Evolutionary conservation across 2,888 invertebrate genomes (phyloP), one percentile per base, ranked within the genome.

Genomic region (Unio delphinus): DNA sequence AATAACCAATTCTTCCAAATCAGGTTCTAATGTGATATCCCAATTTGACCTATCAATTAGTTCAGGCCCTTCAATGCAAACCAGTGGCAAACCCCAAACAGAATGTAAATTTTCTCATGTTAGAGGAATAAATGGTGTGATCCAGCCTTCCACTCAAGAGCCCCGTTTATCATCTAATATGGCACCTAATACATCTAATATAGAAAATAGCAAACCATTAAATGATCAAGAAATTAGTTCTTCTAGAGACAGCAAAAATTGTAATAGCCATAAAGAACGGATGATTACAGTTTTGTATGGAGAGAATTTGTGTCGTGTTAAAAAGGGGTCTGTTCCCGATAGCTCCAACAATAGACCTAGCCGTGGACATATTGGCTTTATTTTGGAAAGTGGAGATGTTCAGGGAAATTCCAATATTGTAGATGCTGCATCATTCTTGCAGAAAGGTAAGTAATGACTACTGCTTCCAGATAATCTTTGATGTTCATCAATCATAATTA

Each of bases 351-450:
- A 77, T 66, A 76, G 75, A 34, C 72, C 78, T 55, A 74, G 72
- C 56, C 68, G 74, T 63, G 76, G 77, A 57, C 71, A 76, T n/a
- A 56, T 78, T 26, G 55, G 62, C 30, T 77, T 74, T 64, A 28
- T 74, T 55, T 61, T 70, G 45, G 74, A 79, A 58, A 67, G 68
- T 17, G 72, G 68, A 59, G 34, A 73, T 57, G 75, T 64, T 56
- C 74, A 69, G 65, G 69, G 70, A 28, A 70, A 69, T 54, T 83
- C 80, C 69, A 78, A 80, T 67, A 61, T 77, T 34, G 72, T 68
- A 54, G 83, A 83, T 60, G 79, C 78, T 69, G 80, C 75, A 54
- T 67, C 63, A 45, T 79, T 72, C 68, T 70, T 83, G 18, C 76
- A 74, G 30, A 75, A 69, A 76, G 82, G 83, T 82, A 64, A 67